Percentiles rank a stretch among this genome's conserved stretches.
Conservation (phyloP, 2,113 vertebrate species). For the Chamaea fasciata region DNA sequence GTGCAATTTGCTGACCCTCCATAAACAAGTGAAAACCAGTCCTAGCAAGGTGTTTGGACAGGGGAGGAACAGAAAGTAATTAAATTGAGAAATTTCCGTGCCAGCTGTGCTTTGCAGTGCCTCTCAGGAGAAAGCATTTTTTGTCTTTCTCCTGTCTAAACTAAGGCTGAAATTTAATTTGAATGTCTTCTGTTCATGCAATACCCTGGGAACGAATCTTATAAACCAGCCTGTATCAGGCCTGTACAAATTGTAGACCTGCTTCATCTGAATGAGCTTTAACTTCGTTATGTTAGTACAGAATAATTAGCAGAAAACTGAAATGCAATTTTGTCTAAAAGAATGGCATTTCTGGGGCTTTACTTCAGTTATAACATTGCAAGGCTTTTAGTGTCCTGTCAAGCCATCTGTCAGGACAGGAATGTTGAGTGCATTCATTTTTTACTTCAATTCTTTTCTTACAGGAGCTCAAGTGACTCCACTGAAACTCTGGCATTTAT, state of each 20-base stretch:
- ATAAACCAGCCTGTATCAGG: background rate
- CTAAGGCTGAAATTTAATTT: background rate
- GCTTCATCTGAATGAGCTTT: conserved; percentile 26
- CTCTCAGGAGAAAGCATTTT: background rate
- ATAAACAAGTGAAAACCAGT: background rate
- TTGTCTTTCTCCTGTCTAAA: background rate
- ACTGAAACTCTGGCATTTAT: conserved; percentile 59
- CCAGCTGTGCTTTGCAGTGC: background rate
- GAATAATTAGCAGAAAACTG: conserved; percentile 41
- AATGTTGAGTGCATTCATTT: conserved; percentile 62
- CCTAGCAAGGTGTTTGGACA: background rate
- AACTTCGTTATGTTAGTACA: conserved; percentile 15
- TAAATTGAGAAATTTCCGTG: background rate
- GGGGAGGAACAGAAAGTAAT: background rate
- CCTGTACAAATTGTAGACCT: background rate
- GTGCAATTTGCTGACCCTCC: background rate
- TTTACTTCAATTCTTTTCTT: conserved; percentile 56
- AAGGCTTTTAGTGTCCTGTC: conserved; percentile 59
- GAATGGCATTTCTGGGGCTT: conserved; percentile 35
- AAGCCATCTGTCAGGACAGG: conserved; percentile 47
- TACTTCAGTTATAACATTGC: conserved; percentile 38
- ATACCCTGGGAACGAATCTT: background rate
- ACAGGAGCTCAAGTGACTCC: conserved; percentile 55
- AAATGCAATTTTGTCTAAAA: conserved; percentile 44
- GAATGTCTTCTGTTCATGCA: background rate